Evolutionary conservation across 1,140 invertebrate genomes (phyloP), one percentile per base, ranked within the genome.

Genomic region (Heliconius hermathena): DNA sequence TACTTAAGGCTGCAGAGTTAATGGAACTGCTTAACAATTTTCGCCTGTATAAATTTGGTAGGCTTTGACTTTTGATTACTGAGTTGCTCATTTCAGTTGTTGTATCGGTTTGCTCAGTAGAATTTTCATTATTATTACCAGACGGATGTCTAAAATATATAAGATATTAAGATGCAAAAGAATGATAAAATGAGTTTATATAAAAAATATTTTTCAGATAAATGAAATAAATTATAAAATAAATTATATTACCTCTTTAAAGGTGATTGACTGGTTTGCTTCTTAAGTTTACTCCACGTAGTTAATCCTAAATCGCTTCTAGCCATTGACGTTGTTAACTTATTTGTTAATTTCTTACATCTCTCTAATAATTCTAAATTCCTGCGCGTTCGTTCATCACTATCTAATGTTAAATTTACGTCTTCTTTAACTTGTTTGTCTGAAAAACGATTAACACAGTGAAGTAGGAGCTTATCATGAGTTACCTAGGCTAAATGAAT

Each of bases 231-330:
- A 52, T 20, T 20, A 20, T 20, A 20, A 52, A 20, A 52, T 52
- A 8, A 46, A 52, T 20, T 20, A 20, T 20, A 52, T 52, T 89
- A 95, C 94, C 94, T 94, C 80, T 90, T 91, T 85, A 95, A 91
- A 77, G 94, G 94, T 77, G 93, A 93, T 82, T 95, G 90, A 85
- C 86, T 92, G 74, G 83, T 93, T 88, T 94, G 95, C 85, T 96
- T 96, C 92, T 97, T 97, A 82, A 98, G 92, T 90, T 98, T 98
- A 92, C 97, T 97, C 97, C 97, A 97, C 8, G 97, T 97, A 71
- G 97, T 98, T 87, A 97, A 97, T 81, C 96, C 96, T 76, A 97
- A 97, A 89, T 98, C 97, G 54, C 97, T 98, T 88, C 96, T 97
- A 72, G 97, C 97, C 97, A 98, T 98, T 78, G 97, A 97, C 74